A percentile compares a stretch with the other conserved stretches of the same genome.
Evolutionary conservation across 2,888 invertebrate genomes (phyloP).

Genomic region (Epistrophella euchroma): DNA sequence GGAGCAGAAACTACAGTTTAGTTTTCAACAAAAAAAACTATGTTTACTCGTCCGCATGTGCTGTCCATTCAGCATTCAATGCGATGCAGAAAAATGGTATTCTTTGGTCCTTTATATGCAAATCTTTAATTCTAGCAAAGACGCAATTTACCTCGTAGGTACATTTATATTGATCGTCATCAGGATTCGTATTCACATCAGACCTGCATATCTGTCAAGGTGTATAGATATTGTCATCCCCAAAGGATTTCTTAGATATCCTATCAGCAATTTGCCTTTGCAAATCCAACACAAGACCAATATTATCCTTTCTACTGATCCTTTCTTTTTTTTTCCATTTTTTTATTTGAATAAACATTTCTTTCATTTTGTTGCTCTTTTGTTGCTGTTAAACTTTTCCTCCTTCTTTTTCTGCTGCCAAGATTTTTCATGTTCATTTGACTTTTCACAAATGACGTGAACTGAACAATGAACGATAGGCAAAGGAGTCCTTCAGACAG

Average conservation of each 20-base stretch:
- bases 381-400: constrained; percentile 24
- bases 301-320: constrained; percentile 48
- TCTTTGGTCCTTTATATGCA: constrained; percentile 8
- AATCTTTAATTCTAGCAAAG: constrained; percentile 49
- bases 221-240: constrained; percentile 43
- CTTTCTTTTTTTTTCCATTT: not conserved
- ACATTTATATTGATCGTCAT: not conserved
- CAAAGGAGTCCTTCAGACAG: constrained; percentile 10
- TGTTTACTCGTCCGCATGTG: constrained; percentile 27
- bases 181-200: constrained; percentile 16
- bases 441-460: constrained; percentile 47
- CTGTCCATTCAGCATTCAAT: constrained; percentile 18
- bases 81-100: constrained; percentile 6
- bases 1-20: constrained; percentile 23
- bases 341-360: constrained; percentile 50
- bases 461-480: constrained; percentile 41
- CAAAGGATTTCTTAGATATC: constrained; percentile 35
- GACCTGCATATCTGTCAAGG: constrained; percentile 58
- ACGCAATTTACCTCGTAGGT: constrained; percentile 22
- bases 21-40: not conserved
- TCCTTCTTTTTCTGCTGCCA: constrained; percentile 42
- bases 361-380: constrained; percentile 9
- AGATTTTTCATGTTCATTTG: constrained; percentile 65
- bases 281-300: constrained; percentile 50
- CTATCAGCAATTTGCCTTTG: constrained; percentile 69